phyloP scores from a whole-genome alignment of 2,113 vertebrate species.

The Myrmecobius fasciatus region DNA sequence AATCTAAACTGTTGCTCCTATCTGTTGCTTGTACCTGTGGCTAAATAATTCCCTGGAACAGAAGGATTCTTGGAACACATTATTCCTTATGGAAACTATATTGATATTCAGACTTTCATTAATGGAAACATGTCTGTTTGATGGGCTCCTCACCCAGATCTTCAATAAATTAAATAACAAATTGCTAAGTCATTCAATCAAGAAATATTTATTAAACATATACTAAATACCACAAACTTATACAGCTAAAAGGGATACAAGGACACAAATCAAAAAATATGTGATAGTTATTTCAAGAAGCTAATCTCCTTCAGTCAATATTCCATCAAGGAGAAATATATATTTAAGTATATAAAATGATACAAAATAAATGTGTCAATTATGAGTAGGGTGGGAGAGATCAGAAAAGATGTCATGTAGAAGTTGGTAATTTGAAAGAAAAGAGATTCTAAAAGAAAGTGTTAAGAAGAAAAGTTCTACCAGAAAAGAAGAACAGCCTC shows the following conservation, averaged over 20 bases:
- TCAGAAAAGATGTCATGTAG: background rate
- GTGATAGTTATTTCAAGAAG: background rate
- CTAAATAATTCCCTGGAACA: background rate
- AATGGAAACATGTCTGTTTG: background rate
- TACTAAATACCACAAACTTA: background rate
- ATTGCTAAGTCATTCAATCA: background rate
- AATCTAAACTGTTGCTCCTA: background rate
- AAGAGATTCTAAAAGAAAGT: background rate
- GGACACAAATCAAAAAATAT: background rate
- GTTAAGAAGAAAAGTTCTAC: background rate
- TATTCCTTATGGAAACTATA: background rate
- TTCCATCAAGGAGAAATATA: background rate
- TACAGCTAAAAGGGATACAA: background rate
- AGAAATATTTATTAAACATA: background rate
- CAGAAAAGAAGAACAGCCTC: background rate
- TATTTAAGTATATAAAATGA: background rate
- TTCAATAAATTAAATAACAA: background rate
- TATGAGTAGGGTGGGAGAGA: background rate
- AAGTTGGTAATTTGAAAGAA: background rate
- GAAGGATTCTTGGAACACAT: background rate
- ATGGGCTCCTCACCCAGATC: background rate
- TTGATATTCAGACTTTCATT: background rate
- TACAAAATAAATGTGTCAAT: background rate
- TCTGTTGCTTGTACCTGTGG: background rate
- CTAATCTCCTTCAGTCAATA: background rate